These are phyloP conservation scores for Kudoa iwatai DNA, from an alignment of 30 jellyfish, hydroid and myxozoan species.

Conservation along the genomic window DNA sequence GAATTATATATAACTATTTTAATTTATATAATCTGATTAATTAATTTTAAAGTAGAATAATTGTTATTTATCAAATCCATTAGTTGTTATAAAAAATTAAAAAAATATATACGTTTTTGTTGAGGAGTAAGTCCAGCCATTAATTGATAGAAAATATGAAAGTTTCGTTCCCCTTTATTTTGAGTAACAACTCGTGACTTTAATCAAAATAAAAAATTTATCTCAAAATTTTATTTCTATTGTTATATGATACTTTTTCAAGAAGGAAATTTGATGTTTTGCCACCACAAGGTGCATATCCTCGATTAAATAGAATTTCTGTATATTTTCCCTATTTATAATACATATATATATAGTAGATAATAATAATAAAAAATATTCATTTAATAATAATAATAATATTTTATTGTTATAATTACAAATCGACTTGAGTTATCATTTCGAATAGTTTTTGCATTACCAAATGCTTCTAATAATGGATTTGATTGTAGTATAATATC, in stretches of 20 bases:
- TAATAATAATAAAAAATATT: too few species aligned
- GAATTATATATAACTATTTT: too few species aligned
- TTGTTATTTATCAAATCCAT: too few species aligned
- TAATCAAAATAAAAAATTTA: slow-evolving; percentile 1
- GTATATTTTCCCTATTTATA: slow-evolving; percentile 54
- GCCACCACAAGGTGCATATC: slow-evolving; percentile 95
- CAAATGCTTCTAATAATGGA: slow-evolving; percentile 86
- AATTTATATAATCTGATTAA: too few species aligned
- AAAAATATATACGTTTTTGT: slow-evolving; percentile 20
- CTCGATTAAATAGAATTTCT: slow-evolving; percentile 65
- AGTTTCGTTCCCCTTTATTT: slow-evolving; percentile 43
- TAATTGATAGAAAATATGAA: slow-evolving; percentile 57
- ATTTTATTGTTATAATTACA: slow-evolving; percentile 9
- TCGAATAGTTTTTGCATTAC: slow-evolving; percentile 83
- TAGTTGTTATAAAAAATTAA: too few species aligned
- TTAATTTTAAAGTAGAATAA: too few species aligned
- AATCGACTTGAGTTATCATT: slow-evolving; percentile 84
- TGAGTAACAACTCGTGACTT: slow-evolving; percentile 86
- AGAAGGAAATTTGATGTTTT: slow-evolving; percentile 52
- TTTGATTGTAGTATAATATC: slow-evolving; percentile 70
- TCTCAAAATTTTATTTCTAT: too few species aligned
- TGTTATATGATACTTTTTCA: slow-evolving; percentile 72
- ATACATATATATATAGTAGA: too few species aligned
- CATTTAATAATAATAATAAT: too few species aligned
- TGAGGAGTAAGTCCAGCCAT: slow-evolving; percentile 42